phyloP scores from a whole-genome alignment of 2,888 invertebrate species.

The Conus canariensis region DNA sequence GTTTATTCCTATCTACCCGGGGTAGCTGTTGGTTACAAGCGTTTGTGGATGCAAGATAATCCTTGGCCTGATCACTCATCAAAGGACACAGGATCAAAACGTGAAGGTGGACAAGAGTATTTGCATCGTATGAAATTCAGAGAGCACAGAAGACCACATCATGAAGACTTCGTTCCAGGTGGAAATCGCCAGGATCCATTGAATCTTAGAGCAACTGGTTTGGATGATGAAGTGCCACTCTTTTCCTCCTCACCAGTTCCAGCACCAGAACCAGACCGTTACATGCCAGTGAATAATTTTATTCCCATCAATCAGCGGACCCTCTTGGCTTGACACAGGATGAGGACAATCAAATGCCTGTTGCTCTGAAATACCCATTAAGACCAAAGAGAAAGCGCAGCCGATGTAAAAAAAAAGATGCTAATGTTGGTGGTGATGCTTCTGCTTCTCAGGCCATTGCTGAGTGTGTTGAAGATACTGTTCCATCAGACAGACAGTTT shows the following conservation, averaged over 20 bases:
- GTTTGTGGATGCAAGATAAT: slow-evolving; percentile 8
- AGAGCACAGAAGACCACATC: neutral
- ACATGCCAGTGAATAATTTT: slow-evolving; percentile 19
- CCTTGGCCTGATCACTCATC: neutral
- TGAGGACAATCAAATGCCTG: slow-evolving; percentile 81
- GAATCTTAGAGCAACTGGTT: neutral
- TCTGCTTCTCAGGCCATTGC: neutral
- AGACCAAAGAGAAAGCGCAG: slow-evolving; percentile 82
- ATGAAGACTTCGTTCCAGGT: neutral
- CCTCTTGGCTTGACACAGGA: slow-evolving; percentile 94
- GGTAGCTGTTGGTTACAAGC: neutral
- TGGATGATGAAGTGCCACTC: neutral
- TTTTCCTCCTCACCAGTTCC: neutral
- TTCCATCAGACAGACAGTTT: neutral
- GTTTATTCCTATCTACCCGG: neutral
- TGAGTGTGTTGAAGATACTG: neutral
- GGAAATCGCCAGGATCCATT: neutral
- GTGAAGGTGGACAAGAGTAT: slow-evolving; percentile 3
- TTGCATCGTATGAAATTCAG: neutral
- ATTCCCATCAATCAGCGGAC: slow-evolving; percentile 95
- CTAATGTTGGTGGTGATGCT: slow-evolving; percentile 22
- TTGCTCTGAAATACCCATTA: slow-evolving; percentile 86
- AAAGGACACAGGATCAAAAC: neutral
- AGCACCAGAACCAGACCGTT: slow-evolving; percentile 17
- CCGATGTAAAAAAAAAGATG: slow-evolving; percentile 59